Evolutionary conservation across 2,113 vertebrate species (phyloP), one percentile per base, ranked within the genome.

Genomic region (Lycocorax pyrrhopterus): DNA sequence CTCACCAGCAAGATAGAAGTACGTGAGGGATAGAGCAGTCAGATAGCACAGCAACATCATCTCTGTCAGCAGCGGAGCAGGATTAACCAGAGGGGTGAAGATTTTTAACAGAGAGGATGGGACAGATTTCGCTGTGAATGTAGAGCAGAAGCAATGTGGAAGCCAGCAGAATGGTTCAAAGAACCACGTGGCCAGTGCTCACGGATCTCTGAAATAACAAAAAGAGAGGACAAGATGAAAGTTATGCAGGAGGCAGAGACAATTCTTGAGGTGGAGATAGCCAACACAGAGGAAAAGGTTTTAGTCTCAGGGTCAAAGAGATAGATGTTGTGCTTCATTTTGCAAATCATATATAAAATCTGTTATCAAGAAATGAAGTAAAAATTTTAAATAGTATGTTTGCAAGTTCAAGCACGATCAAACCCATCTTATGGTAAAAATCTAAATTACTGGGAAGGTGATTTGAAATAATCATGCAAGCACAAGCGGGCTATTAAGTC

Each of bases 381-480:
- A 46, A 83, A n/a, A 29, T 84, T 94, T 84, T 60, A 58, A 87
- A 79, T 69, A 79, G 7, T 17, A 41, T n/a, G n/a, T 74, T 86
- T 91, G n/a, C 29, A 87, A 92, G 60, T 67, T 94, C 55, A 92
- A 75, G 17, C 4, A 11, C 51, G 56, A 81, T 81, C 76, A 81
- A 93, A 87, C 15, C 47, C 52, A 51, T 35, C 37, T 59, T 79
- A 20, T 4, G 26, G 51, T 69, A 85, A 89, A 92, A 91, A 71
- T 63, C 35, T 75, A 78, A 78, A n/a, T 94, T 73, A 82, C 56
- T 49, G 37, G 72, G 83, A 89, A 85, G 18, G 43, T 83, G 46
- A 94, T 95, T 73, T 76, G 53, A 96, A 85, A 91, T 95, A 89
- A 79, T 79, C 26, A 55, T 66, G 71, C 66, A 89, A 89, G 62